These are phyloP conservation scores for Novumbra hubbsi DNA, from an alignment of 2,797 vertebrate species.

Conservation along the genomic window DNA sequence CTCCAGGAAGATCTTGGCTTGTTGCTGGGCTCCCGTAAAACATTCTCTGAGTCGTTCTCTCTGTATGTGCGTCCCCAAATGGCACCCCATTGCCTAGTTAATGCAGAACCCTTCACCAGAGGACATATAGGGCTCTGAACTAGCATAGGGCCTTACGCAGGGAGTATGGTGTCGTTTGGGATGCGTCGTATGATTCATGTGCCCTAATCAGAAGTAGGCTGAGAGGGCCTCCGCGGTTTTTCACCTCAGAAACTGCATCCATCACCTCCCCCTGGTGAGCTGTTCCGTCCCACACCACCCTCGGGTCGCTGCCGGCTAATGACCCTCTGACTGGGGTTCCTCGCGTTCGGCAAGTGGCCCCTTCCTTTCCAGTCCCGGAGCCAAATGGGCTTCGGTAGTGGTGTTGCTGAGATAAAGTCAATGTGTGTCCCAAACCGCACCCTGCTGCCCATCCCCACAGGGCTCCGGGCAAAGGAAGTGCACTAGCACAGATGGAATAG, in stretches of 20 bases:
- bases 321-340: constrained; percentile 53
- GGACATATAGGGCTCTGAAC: background rate
- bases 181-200: constrained; percentile 52
- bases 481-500: background rate
- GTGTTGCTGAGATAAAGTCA: constrained; percentile 55
- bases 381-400: constrained; percentile 47
- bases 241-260: constrained; percentile 43
- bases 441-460: background rate
- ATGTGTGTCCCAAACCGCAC: background rate
- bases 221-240: constrained; percentile 51
- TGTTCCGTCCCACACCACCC: constrained; percentile 44
- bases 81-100: background rate
- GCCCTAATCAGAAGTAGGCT: constrained; percentile 40
- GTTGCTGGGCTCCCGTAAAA: no score
- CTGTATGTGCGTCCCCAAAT: constrained; percentile 4
- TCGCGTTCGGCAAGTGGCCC: constrained; percentile 59
- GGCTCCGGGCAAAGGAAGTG: background rate
- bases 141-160: background rate
- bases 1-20: no score
- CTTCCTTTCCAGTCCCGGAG: constrained; percentile 57
- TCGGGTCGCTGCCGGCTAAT: constrained; percentile 55
- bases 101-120: background rate
- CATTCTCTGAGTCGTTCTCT: no score
- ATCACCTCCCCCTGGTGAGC: constrained; percentile 60
- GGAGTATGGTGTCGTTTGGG: background rate